These are phyloP conservation scores for Penaeus indicus DNA, from an alignment of 1,140 invertebrate genomes.

Conservation along the genomic window DNA sequence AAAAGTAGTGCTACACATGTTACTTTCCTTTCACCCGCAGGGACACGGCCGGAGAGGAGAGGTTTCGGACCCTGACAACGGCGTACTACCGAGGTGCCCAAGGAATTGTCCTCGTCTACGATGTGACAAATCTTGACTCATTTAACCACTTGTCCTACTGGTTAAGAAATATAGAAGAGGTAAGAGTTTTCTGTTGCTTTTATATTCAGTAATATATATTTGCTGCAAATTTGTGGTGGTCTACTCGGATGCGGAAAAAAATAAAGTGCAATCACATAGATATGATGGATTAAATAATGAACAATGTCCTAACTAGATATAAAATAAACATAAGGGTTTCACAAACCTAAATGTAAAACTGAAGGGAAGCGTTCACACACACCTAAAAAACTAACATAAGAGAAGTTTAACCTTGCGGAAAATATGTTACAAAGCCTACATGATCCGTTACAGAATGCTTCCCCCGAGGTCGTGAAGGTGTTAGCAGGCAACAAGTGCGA, in stretches of 20 bases:
- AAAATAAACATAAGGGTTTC: too few relatives aligned
- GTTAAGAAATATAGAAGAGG: conserved; percentile 88
- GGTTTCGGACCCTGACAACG: conserved; percentile 86
- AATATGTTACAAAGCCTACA: neutral
- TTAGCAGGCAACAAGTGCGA: conserved; percentile 89
- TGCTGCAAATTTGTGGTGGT: neutral
- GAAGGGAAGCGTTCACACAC: too few relatives aligned
- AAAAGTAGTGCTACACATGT: too few relatives aligned
- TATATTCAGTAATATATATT: too few relatives aligned
- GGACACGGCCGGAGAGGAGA: conserved; percentile 79
- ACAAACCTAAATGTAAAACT: too few relatives aligned
- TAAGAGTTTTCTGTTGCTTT: conserved; percentile 69
- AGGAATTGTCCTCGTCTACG: conserved; percentile 89
- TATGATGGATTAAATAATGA: too few relatives aligned
- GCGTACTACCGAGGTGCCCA: conserved; percentile 89
- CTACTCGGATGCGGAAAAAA: too few relatives aligned
- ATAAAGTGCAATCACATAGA: too few relatives aligned
- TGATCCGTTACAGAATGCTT: conserved; percentile 79
- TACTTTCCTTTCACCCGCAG: conserved; percentile 69
- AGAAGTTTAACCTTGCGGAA: too few relatives aligned
- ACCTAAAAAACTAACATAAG: too few relatives aligned
- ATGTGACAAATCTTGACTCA: conserved; percentile 87
- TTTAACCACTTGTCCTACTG: conserved; percentile 90
- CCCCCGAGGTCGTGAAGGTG: conserved; percentile 86
- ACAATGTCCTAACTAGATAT: too few relatives aligned